Evolutionary conservation across 2,797 vertebrate genomes (phyloP), one percentile per base, ranked within the genome.

Genomic region (Scyliorhinus canicula): DNA sequence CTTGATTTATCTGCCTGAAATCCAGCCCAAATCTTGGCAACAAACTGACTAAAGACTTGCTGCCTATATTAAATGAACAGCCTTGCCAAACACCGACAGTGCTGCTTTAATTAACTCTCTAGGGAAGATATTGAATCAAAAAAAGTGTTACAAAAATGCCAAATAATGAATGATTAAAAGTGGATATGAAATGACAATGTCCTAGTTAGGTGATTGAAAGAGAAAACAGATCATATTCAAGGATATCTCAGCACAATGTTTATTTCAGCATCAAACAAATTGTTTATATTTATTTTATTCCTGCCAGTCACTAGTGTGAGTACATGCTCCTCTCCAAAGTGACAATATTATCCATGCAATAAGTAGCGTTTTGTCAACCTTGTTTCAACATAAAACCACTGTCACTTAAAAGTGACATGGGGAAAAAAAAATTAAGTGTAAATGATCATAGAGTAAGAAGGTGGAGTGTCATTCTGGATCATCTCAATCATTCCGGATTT

Each of bases 1-100:
- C 95, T 96, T 97, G 96, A 97, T 96, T 95, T 97, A 96, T 96
- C 97, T 97, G 97, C 98, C 97, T 97, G 95, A 88, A 77, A 95
- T 84, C 52, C 95, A 63, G 95, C 95, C 95, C 95, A 86, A 95
- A 52, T 21, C 19, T 57, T 40, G 57, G 95, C 82, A 95, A 95
- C 86, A 95, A 96, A 95, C 95, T 95, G 93, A 95, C 5, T 57
- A 65, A 60, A 82, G 79, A 57, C 0, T 95, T 77, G 26, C 0
- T 0, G 95, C 82, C 0, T 55, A 31, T 95, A 40, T 60, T n/a
- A 95, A 82, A 95, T 65, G 47, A 63, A 63, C 50, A 85, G 31
- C 60, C 44, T 50, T 35, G 71, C 60, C 91, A 93, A 65, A 40
- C 44, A 82, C 55, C 57, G 21, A 50, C 52, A 95, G 40, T 84